phyloP scores from a whole-genome alignment of 30 jellyfish, hydroid and myxozoan genomes.

The Chrysaora quinquecirrha region DNA sequence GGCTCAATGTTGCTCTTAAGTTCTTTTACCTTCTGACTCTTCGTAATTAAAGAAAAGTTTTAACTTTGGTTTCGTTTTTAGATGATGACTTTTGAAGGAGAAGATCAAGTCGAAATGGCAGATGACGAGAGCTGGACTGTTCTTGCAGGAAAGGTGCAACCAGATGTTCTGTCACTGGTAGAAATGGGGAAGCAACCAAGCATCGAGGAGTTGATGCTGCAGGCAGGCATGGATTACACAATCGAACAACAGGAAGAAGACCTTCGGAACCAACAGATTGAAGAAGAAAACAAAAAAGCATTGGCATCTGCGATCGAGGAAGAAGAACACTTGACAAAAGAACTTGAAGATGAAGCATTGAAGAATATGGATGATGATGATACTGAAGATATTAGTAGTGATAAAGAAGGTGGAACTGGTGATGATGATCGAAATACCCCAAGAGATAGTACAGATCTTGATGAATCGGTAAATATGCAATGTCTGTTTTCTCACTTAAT shows the following conservation, averaged over 20 bases:
- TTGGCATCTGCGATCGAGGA: slow-evolving; percentile 94
- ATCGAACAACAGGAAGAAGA: slow-evolving; percentile 75
- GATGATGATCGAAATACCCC: slow-evolving; percentile 82
- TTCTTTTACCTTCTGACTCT: too few relatives aligned
- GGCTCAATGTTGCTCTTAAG: too few relatives aligned
- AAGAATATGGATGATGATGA: slow-evolving; percentile 82
- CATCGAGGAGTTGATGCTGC: slow-evolving; percentile 28
- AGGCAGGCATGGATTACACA: slow-evolving; percentile 40
- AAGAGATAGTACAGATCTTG: slow-evolving; percentile 67
- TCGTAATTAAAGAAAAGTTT: too few relatives aligned
- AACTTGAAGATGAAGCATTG: slow-evolving; percentile 91
- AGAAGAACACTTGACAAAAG: slow-evolving; percentile 90
- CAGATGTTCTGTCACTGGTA: neutral
- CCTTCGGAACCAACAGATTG: slow-evolving; percentile 64
- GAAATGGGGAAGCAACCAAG: slow-evolving; percentile 28
- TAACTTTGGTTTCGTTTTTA: too few relatives aligned
- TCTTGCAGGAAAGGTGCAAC: neutral
- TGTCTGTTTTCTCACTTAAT: neutral
- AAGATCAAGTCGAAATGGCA: neutral
- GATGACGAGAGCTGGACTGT: slow-evolving; percentile 2
- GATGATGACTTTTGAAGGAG: too few relatives aligned
- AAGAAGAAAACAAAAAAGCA: slow-evolving; percentile 92
- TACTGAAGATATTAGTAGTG: slow-evolving; percentile 81
- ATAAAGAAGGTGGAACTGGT: slow-evolving; percentile 71
- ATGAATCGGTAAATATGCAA: slow-evolving; percentile 67